Evolutionary conservation across 2,888 invertebrate species (phyloP).

Genomic region (Drosophila lutescens): DNA sequence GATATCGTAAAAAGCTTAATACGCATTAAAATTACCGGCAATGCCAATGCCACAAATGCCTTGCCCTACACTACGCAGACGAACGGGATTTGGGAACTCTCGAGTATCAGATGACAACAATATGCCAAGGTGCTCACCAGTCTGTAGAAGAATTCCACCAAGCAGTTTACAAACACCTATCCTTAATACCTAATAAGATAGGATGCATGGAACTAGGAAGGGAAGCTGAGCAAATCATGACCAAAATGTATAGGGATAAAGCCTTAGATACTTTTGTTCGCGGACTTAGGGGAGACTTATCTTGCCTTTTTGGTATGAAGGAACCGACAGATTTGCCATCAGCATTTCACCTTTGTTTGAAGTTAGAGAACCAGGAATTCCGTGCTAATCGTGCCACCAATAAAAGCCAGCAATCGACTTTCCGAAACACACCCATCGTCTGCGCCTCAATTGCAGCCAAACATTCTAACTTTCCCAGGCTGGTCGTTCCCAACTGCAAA

Average conservation of each 20-base stretch:
- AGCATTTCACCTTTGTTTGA: no score
- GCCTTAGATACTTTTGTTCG: conserved; percentile 20
- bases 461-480: no score
- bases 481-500: no score
- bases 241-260: conserved; percentile 13
- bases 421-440: not conserved
- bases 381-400: no score
- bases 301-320: not conserved
- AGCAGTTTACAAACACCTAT: conserved; percentile 17
- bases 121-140: not conserved
- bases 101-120: not conserved
- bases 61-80: no score
- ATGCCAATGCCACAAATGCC: no score
- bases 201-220: conserved; percentile 12
- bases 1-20: no score
- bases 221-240: conserved; percentile 17
- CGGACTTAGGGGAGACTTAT: conserved; percentile 6
- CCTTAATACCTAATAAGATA: conserved; percentile 20
- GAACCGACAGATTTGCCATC: no score
- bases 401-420: not conserved
- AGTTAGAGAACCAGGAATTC: no score
- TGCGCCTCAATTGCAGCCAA: no score
- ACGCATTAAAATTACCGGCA: no score
- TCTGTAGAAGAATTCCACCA: conserved; percentile 12
- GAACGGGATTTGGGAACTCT: no score